phyloP scores from a whole-genome alignment of 92 coral and sea anemone genomes.

The Bergia puertoricense region DNA sequence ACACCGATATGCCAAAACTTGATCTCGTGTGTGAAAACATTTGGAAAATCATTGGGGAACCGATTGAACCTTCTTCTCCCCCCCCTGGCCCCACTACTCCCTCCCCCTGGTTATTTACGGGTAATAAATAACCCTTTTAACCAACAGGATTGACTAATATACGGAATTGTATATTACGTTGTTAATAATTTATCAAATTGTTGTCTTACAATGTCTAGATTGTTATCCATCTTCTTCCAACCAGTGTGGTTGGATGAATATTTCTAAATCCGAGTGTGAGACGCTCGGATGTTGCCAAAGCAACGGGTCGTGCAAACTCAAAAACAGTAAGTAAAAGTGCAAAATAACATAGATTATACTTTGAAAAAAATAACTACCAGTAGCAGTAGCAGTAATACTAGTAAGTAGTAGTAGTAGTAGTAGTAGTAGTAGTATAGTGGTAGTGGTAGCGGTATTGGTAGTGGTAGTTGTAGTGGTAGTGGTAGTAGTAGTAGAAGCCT shows the following conservation, averaged over 20 bases:
- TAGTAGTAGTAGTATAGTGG: no score
- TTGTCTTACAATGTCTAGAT: not conserved
- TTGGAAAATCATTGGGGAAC: no score
- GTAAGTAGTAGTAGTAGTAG: no score
- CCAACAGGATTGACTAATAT: no score
- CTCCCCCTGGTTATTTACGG: not conserved
- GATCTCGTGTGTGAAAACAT: no score
- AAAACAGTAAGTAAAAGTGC: constrained; percentile 7
- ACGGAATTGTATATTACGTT: not conserved
- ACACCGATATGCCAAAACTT: no score
- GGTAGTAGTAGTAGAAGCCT: no score
- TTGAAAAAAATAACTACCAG: not conserved
- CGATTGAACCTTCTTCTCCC: no score
- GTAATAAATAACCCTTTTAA: not conserved
- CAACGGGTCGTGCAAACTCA: not conserved
- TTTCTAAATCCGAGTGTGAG: constrained; percentile 3
- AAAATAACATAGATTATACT: not conserved
- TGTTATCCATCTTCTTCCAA: not conserved
- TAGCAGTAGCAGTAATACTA: no score
- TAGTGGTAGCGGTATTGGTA: no score
- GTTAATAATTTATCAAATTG: not conserved
- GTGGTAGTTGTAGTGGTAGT: no score
- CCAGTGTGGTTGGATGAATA: constrained; percentile 1
- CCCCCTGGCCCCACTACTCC: no score
- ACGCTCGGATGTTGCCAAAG: constrained; percentile 23